A percentile compares a stretch with the other conserved stretches of the same genome.
Conservation (phyloP, 2,797 vertebrate species). For the Bryconaethiops microstoma region DNA sequence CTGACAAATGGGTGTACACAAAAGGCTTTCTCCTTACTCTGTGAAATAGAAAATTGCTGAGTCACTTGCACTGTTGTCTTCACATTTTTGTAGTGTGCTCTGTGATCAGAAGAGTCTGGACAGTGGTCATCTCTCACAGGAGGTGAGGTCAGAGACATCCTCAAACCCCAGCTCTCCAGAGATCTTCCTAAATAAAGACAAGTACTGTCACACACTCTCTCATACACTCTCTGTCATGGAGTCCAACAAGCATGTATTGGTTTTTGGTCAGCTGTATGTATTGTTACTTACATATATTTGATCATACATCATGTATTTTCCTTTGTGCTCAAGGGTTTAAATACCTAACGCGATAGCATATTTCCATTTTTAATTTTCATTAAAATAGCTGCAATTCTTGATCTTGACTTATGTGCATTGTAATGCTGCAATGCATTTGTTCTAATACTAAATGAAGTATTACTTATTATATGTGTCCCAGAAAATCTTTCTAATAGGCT, state of each 20-base stretch:
- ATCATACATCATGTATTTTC: neutral
- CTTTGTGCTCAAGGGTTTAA: too few relatives aligned
- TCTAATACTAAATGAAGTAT: too few relatives aligned
- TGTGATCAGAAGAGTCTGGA: conserved; percentile 85
- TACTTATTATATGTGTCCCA: too few relatives aligned
- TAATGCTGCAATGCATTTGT: too few relatives aligned
- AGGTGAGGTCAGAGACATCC: conserved; percentile 85
- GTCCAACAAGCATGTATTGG: neutral
- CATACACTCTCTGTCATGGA: conserved; percentile 7
- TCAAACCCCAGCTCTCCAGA: conserved; percentile 94
- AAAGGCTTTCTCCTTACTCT: neutral
- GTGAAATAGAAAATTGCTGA: conserved; percentile 19
- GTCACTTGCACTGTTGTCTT: conserved; percentile 7
- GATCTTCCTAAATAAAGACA: conserved; percentile 86
- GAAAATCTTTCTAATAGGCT: too few relatives aligned
- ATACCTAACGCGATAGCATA: too few relatives aligned
- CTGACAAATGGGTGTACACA: conserved; percentile 14
- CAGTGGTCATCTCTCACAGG: conserved; percentile 81
- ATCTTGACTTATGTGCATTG: too few relatives aligned
- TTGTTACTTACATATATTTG: neutral
- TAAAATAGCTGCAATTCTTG: too few relatives aligned
- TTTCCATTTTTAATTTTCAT: too few relatives aligned
- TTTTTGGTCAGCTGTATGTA: neutral
- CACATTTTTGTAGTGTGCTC: conserved; percentile 70
- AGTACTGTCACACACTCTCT: conserved; percentile 63